phyloP scores from a whole-genome alignment of 1,140 invertebrate genomes.

The Saxidomus purpurata region DNA sequence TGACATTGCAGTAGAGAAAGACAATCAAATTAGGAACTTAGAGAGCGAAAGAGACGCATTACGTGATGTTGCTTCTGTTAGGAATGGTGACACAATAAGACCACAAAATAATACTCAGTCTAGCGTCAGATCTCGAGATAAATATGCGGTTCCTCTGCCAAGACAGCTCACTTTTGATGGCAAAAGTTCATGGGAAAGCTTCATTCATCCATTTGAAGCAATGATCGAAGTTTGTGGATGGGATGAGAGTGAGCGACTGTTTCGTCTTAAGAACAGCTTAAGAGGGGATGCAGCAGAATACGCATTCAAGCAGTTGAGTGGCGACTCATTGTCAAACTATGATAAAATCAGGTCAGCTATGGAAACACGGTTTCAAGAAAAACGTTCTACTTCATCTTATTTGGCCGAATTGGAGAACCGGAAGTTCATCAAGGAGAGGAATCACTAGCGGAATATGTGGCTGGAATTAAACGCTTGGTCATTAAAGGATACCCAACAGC shows the following conservation, averaged over 20 bases:
- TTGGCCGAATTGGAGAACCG: conserved; percentile 40
- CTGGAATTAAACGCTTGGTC: neutral
- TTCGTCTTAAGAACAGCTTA: conserved; percentile 16
- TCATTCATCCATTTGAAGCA: conserved; percentile 17
- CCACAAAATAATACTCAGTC: neutral
- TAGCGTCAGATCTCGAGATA: neutral
- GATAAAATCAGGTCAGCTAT: neutral
- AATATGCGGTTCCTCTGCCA: conserved; percentile 5
- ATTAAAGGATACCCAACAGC: conserved; percentile 50
- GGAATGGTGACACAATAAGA: neutral
- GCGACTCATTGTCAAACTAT: neutral
- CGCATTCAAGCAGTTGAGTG: neutral
- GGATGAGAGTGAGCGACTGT: neutral
- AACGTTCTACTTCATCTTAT: conserved; percentile 1
- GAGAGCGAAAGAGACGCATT: neutral
- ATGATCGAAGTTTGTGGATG: neutral
- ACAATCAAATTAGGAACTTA: neutral
- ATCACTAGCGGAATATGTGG: conserved; percentile 39
- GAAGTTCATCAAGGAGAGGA: neutral
- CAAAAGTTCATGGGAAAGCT: conserved; percentile 23
- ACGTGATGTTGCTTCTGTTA: neutral
- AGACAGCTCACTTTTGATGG: conserved; percentile 28
- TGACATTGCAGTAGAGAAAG: neutral
- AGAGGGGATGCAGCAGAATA: conserved; percentile 30
- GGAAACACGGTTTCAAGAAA: conserved; percentile 7